Base-by-base conservation (phyloP, 2,888 invertebrate genomes). In the Xanthorhoe designata region DNA sequence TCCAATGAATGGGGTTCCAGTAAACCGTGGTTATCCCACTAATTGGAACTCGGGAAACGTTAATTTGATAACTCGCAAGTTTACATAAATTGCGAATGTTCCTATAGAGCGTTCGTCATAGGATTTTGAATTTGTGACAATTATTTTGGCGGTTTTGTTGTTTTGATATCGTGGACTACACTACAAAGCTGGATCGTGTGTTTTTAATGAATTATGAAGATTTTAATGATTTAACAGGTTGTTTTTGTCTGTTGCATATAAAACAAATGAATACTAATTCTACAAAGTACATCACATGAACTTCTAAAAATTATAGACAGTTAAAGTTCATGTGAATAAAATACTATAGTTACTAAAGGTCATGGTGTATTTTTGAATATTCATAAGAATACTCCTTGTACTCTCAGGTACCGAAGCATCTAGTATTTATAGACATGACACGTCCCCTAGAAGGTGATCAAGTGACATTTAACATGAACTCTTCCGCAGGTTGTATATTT, bases 401-500 rank as follows among this genome's bases (percentile, higher is more conserved):
- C 3, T n/a, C 17, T 15, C 5, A 51, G 19, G 38, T 49, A 57
- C 35, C 13, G 0, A 58, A 62, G 45, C n/a, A 7, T 15, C 18
- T 59, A 65, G 53, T 68, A 68, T 69, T 72, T 66, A 66, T 72
- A 68, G 64, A 59, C 54, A 66, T 72, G 69, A 71, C 70, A 72
- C 65, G 32, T 68, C 55, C 38, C 18, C 19, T 54, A 82, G 85
- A 90, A 92, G 92, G 92, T 89, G 82, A 89, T 80, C 92, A 84
- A 92, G 91, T 91, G 92, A 84, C 88, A 91, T 92, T 92, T 86
- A 82, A 70, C 61, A 68, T 65, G 72, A 76, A 77, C 75, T 84
- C 87, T 89, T 88, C 88, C 86, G 86, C 75, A 71, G 78, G 74
- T 79, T 72, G 56, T 69, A 72, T 74, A 78, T 79, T 79, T 80